phyloP scores from a whole-genome alignment of 2,888 invertebrate species.

The Watsonalla binaria region DNA sequence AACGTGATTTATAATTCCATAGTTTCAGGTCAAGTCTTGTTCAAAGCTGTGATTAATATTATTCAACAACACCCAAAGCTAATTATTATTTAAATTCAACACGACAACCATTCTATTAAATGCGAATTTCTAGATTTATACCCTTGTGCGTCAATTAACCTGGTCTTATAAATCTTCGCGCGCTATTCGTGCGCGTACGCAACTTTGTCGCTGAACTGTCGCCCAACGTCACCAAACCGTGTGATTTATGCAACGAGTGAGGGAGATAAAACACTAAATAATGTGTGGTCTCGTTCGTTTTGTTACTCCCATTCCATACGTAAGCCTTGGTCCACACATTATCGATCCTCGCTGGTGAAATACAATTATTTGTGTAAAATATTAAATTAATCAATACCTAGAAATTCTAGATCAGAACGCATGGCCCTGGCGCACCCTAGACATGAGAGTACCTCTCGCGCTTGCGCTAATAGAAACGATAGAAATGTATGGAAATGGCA shows the following conservation, averaged over 20 bases:
- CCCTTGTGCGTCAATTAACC: conserved; percentile 51
- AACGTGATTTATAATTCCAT: not conserved
- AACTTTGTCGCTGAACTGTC: conserved; percentile 34
- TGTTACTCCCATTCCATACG: too few species aligned
- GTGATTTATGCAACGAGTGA: conserved; percentile 37
- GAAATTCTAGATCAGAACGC: too few species aligned
- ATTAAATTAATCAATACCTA: too few species aligned
- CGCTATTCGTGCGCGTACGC: conserved; percentile 11
- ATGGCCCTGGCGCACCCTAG: too few species aligned
- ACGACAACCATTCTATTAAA: conserved; percentile 33
- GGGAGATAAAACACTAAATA: conserved; percentile 21
- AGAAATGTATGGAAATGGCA: too few species aligned
- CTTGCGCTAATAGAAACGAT: too few species aligned
- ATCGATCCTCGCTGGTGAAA: too few species aligned
- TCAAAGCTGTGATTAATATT: not conserved
- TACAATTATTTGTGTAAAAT: too few species aligned
- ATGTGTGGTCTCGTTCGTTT: too few species aligned
- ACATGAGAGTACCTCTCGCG: too few species aligned
- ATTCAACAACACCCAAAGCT: conserved; percentile 22
- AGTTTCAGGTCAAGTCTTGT: not conserved
- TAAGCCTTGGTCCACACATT: too few species aligned
- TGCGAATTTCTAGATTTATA: conserved; percentile 44
- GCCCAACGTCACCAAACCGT: conserved; percentile 35
- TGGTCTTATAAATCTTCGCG: conserved; percentile 40
- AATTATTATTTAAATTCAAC: conserved; percentile 40